phyloP scores from a whole-genome alignment of 2,113 vertebrate species.

The Epinephelus cyanopodus region DNA sequence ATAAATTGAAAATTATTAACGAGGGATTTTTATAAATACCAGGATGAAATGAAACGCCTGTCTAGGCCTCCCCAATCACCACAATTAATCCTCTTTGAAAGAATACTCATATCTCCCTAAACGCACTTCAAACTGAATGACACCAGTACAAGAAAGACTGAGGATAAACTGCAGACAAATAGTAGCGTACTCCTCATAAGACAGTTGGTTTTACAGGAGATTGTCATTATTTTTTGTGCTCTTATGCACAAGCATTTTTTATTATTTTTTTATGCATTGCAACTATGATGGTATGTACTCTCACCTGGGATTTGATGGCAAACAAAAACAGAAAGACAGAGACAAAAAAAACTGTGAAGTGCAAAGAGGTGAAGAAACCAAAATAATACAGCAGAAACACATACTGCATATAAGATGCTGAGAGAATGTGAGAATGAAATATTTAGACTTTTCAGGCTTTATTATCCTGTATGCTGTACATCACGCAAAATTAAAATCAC shows the following conservation, averaged over 20 bases:
- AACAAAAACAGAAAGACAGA: conserved; percentile 5
- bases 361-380: conserved; percentile 3
- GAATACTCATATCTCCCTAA: neutral
- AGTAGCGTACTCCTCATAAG: neutral
- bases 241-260: neutral
- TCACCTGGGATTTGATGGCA: neutral
- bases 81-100: neutral
- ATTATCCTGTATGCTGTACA: neutral
- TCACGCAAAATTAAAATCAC: neutral
- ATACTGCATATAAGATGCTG: neutral
- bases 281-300: neutral
- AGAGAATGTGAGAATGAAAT: neutral
- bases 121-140: neutral
- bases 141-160: neutral
- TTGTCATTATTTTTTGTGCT: neutral
- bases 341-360: neutral
- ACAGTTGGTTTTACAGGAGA: neutral
- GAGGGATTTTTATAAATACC: neutral
- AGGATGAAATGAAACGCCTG: neutral
- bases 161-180: neutral
- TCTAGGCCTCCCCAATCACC: neutral
- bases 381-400: conserved; percentile 15
- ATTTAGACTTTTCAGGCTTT: neutral
- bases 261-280: neutral
- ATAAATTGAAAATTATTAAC: conserved; percentile 11